These are phyloP conservation scores for Dasyprocta punctata DNA, from an alignment of 2,113 vertebrate genomes.

Conservation along the genomic window DNA sequence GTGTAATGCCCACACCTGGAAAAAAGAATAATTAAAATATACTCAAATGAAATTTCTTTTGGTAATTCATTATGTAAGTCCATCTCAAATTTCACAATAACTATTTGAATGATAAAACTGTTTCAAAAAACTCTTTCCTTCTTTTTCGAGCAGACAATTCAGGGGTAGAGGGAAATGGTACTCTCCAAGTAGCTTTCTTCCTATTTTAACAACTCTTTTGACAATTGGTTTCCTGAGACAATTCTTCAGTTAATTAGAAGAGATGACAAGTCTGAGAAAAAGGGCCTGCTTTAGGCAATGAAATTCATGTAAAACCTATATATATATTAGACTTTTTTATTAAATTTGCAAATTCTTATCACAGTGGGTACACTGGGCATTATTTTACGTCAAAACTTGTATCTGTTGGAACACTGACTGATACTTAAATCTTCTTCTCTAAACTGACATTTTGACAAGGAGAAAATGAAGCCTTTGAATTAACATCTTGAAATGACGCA, in stretches of 20 bases:
- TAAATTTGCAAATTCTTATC: neutral
- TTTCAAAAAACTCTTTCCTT: neutral
- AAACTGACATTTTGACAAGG: slow-evolving; percentile 40
- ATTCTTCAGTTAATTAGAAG: slow-evolving; percentile 30
- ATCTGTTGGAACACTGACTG: slow-evolving; percentile 7
- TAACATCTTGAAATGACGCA: neutral
- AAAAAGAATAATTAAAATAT: slow-evolving; percentile 53
- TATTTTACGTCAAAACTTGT: neutral
- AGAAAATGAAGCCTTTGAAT: neutral
- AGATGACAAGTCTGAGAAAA: neutral
- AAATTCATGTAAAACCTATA: neutral
- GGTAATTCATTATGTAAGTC: neutral
- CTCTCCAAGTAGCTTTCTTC: neutral
- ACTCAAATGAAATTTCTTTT: neutral
- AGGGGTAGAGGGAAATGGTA: neutral
- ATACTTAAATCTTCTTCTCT: slow-evolving; percentile 4
- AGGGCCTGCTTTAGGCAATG: neutral
- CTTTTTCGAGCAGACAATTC: neutral
- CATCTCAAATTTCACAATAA: slow-evolving; percentile 36
- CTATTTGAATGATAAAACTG: neutral
- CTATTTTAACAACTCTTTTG: slow-evolving; percentile 41
- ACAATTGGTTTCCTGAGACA: neutral
- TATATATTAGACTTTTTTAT: neutral
- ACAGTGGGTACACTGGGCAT: neutral
- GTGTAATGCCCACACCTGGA: slow-evolving; percentile 94